Conservation (phyloP, 2,113 vertebrate species). For the Ploceus nigricollis region DNA sequence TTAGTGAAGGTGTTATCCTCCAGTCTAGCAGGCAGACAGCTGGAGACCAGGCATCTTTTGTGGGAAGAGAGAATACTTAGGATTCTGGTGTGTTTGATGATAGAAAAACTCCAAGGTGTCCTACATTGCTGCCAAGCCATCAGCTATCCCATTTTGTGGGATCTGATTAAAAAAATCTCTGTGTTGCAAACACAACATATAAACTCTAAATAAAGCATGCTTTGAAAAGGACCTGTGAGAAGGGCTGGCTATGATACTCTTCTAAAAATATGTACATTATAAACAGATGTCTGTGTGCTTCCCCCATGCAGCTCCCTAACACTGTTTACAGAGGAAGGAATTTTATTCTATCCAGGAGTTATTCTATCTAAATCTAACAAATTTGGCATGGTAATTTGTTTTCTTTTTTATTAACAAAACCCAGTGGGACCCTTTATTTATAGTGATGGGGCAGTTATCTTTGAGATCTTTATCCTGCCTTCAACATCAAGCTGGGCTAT, state of each 20-base stretch:
- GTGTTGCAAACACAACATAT: neutral
- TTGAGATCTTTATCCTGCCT: slow-evolving; percentile 70
- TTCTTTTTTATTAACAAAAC: slow-evolving; percentile 75
- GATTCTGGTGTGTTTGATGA: slow-evolving; percentile 36
- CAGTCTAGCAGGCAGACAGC: slow-evolving; percentile 30
- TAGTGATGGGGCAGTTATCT: slow-evolving; percentile 60
- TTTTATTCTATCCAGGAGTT: slow-evolving; percentile 64
- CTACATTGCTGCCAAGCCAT: slow-evolving; percentile 2
- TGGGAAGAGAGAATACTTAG: neutral
- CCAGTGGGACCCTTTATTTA: slow-evolving; percentile 71
- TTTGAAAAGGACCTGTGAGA: slow-evolving; percentile 36
- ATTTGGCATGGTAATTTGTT: slow-evolving; percentile 77
- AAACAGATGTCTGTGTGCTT: slow-evolving; percentile 42
- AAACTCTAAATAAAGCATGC: slow-evolving; percentile 24
- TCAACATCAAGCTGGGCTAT: slow-evolving; percentile 77
- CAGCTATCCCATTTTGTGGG: neutral
- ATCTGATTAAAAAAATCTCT: slow-evolving; percentile 48
- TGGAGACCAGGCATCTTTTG: slow-evolving; percentile 16
- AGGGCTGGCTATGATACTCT: slow-evolving; percentile 33
- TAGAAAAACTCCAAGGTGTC: slow-evolving; percentile 48
- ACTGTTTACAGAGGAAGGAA: slow-evolving; percentile 51
- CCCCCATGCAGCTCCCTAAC: slow-evolving; percentile 42
- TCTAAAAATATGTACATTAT: slow-evolving; percentile 53
- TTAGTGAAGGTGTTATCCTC: slow-evolving; percentile 25
- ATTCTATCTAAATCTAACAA: slow-evolving; percentile 67